Base-by-base conservation (phyloP, 2,888 invertebrate species). In the Chymomyza fuscimana region DNA sequence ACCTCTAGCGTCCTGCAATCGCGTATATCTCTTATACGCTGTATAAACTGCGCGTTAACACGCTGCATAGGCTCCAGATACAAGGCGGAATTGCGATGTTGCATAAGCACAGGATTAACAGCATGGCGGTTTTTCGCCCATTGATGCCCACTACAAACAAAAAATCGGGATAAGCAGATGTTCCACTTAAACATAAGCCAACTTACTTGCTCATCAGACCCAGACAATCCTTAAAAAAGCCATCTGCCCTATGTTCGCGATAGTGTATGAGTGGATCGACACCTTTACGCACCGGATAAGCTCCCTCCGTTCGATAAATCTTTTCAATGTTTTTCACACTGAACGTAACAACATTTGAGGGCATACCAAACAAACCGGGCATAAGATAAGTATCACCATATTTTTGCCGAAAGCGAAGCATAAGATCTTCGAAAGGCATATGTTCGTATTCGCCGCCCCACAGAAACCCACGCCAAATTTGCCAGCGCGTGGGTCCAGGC, bases 121-220 rank as follows among this genome's bases (percentile, higher is more conserved):
- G 88, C 85, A 67, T 88, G 80, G 12, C 73, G 83, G 36, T 93
- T 92, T 94, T 93, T 0, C 94, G 94, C 80, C 93, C 95, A 95
- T 76, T 94, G 92, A n/a, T 93, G 92, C 3, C 94, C 95, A 90
- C 95, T 78, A 22, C 1, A 51, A 63, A 62, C 3, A 7, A 51
- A 7, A 62, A 54, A 70, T 76, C 9, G 76, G 65, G 15, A 1
- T 19, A 4, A 51, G 1, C 19, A 70, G 77, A 16, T 76, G 63
- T 0, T 67, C 66, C 19, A 69, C 5, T 89, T 9, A 92, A 84
- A 63, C 93, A 93, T 1, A 92, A 83, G 84, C 92, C 93, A 0
- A 93, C 91, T 59, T 93, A 85, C 86, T 93, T 93, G 0, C 94
- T 94, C 80, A 80, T 5, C 22, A 90, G 69, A 0, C 89, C 89